These are phyloP conservation scores for Stegophylla sp. DNA, from an alignment of 2,888 invertebrate genomes.

Conservation along the genomic window DNA sequence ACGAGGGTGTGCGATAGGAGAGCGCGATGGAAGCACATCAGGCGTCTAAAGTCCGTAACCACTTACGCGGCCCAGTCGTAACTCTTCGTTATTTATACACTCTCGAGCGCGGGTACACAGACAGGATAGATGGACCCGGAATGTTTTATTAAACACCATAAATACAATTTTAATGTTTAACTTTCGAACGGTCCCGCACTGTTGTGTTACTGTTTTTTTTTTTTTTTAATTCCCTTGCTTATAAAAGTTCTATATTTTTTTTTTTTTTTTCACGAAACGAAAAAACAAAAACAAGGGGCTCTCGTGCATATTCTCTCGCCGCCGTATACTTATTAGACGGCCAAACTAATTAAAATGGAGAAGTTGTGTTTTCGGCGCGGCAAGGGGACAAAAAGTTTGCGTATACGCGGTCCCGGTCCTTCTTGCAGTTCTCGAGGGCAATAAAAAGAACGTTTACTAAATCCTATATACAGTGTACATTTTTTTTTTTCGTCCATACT, in stretches of 20 bases:
- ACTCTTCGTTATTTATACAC: conserved; percentile 51
- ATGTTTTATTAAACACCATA: conserved; percentile 58
- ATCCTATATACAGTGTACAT: conserved; percentile 11
- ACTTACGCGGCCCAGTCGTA: conserved; percentile 43
- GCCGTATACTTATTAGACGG: conserved; percentile 11
- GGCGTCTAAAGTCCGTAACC: conserved; percentile 45
- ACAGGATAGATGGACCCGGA: conserved; percentile 50
- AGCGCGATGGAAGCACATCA: neutral
- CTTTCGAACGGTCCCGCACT: conserved; percentile 45
- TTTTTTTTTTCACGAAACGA: conserved; percentile 53
- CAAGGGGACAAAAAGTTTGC: conserved; percentile 42
- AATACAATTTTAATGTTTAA: conserved; percentile 55
- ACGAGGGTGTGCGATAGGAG: neutral
- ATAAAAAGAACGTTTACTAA: conserved; percentile 49
- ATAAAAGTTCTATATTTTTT: conserved; percentile 56
- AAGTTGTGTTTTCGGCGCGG: conserved; percentile 49
- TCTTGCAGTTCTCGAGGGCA: conserved; percentile 18
- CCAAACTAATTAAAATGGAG: conserved; percentile 58
- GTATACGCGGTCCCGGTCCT: conserved; percentile 23
- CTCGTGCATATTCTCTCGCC: neutral
- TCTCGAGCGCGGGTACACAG: conserved; percentile 28
- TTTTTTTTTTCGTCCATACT: neutral
- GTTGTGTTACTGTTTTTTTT: conserved; percentile 18
- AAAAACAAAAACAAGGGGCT: conserved; percentile 23
- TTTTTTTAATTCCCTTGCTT: conserved; percentile 57